A percentile compares a stretch with the other conserved stretches of the same genome.
Conservation (phyloP, 2,113 vertebrate species). For the Benitochromis conjunctus region DNA sequence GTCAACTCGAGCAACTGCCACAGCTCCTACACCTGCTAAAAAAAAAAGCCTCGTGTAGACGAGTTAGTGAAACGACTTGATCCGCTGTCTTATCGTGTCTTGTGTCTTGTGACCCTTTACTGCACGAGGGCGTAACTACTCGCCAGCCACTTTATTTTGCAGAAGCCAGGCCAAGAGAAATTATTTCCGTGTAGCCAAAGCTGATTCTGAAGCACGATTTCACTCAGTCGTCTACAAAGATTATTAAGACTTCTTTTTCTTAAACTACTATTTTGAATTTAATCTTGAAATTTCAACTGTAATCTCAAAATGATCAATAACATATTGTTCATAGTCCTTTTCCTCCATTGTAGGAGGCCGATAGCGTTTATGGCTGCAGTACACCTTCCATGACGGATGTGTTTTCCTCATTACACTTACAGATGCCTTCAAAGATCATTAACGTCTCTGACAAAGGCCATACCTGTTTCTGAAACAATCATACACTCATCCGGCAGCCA, state of each 20-base stretch:
- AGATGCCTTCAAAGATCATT: background rate
- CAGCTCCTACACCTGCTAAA: background rate
- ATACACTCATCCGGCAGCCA: background rate
- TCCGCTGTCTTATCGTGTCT: background rate
- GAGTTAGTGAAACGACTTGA: background rate
- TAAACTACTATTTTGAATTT: background rate
- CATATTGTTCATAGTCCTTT: background rate
- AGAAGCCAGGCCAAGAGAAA: background rate
- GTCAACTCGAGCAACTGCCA: background rate
- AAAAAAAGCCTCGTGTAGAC: background rate
- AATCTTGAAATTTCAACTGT: background rate
- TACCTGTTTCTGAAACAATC: background rate
- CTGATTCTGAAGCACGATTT: background rate
- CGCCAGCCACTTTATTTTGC: background rate
- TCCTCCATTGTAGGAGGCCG: fast-evolving
- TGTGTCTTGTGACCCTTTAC: no score
- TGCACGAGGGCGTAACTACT: background rate
- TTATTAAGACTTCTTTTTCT: background rate
- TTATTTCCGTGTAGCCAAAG: background rate
- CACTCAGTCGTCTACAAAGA: background rate
- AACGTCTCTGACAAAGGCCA: background rate
- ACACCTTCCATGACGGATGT: background rate
- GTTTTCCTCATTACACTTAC: background rate
- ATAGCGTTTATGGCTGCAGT: background rate
- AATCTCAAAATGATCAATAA: background rate